These are phyloP conservation scores for Zootoca vivipara DNA, from an alignment of 2,113 vertebrate species.

Conservation along the genomic window DNA sequence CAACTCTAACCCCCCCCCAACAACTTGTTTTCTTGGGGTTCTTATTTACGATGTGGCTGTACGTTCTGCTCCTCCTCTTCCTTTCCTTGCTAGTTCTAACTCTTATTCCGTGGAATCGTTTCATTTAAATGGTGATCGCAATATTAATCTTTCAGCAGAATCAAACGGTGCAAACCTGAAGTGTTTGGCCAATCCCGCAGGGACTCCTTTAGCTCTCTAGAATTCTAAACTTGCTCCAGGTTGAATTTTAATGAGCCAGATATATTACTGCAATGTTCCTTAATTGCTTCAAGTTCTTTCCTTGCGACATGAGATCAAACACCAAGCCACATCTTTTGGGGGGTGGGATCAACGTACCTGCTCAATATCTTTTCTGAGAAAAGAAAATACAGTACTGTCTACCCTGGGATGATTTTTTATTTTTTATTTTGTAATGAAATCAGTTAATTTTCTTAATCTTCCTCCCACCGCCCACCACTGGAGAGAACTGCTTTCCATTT, in stretches of 20 bases:
- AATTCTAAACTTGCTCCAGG: conserved; percentile 2
- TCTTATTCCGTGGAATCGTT: neutral
- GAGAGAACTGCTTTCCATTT: neutral
- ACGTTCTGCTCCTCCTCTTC: too few relatives aligned
- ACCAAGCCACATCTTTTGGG: neutral
- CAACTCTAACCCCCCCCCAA: too few relatives aligned
- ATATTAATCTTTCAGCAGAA: conserved; percentile 14
- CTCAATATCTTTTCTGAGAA: neutral
- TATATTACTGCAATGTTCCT: neutral
- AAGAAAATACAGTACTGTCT: neutral
- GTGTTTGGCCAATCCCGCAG: neutral
- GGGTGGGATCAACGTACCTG: neutral
- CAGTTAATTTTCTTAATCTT: neutral
- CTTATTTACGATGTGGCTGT: too few relatives aligned
- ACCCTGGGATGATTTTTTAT: neutral
- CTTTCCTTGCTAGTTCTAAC: neutral
- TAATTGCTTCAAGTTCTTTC: neutral
- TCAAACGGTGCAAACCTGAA: neutral
- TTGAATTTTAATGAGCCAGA: conserved; percentile 12
- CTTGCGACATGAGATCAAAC: neutral
- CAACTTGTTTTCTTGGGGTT: too few relatives aligned
- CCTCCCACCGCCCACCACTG: neutral
- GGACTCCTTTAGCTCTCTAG: neutral
- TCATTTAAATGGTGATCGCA: neutral
- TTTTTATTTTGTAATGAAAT: neutral